phyloP scores from a whole-genome alignment of 2,888 invertebrate species.

The Congeria kusceri region DNA sequence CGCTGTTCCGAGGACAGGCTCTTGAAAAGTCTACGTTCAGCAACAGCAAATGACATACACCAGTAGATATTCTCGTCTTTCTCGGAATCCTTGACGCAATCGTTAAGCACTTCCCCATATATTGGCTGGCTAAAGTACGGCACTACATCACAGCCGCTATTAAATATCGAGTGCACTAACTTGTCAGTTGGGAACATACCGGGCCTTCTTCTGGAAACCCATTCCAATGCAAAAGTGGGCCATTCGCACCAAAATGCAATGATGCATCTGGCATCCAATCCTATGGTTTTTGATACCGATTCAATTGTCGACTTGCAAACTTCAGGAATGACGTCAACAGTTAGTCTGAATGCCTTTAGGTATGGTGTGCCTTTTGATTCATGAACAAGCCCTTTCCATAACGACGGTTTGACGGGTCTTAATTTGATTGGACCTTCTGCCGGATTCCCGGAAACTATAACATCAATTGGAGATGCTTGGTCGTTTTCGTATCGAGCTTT shows the following conservation, averaged over 20 bases:
- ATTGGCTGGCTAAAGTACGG: neutral
- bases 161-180: constrained; percentile 9
- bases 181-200: no score
- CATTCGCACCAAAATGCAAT: constrained; percentile 32
- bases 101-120: constrained; percentile 9
- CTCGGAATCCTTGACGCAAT: neutral
- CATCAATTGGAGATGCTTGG: no score
- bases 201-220: constrained; percentile 19
- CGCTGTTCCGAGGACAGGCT: constrained; percentile 26
- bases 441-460: no score
- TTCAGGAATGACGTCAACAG: no score
- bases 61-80: neutral
- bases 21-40: constrained; percentile 28
- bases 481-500: no score
- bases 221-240: constrained; percentile 27
- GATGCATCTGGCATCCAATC: neutral
- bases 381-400: no score
- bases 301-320: no score
- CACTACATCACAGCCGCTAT: constrained; percentile 34
- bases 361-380: no score
- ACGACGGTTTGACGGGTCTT: no score
- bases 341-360: no score
- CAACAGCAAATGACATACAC: constrained; percentile 33
- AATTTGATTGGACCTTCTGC: no score
- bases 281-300: no score